phyloP scores from a whole-genome alignment of 2,113 vertebrate species.

The Rhodinocichla rosea region DNA sequence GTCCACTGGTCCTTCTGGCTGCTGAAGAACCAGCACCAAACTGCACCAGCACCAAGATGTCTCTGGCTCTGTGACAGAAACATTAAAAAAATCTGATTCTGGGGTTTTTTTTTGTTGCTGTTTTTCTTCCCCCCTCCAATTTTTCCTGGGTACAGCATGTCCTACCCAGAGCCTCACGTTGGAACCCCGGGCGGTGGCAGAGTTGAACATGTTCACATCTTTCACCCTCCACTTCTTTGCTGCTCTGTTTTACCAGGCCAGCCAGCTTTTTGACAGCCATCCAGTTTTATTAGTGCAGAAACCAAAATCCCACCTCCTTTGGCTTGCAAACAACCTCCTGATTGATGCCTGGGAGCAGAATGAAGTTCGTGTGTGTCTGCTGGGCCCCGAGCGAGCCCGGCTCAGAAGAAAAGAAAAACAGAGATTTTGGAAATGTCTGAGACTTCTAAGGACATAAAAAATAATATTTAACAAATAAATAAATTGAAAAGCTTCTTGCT shows the following conservation, averaged over 20 bases:
- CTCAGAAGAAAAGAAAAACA: not conserved
- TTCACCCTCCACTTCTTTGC: not conserved
- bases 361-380: not conserved
- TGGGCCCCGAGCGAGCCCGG: not conserved
- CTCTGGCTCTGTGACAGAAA: not conserved
- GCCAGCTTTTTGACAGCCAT: conserved; percentile 17
- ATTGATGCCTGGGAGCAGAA: conserved; percentile 35
- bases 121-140: fast-evolving
- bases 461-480: not conserved
- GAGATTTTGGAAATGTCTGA: not conserved
- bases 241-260: not conserved
- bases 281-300: conserved; percentile 30
- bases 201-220: not conserved
- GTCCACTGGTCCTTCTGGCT: fast-evolving
- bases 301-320: conserved; percentile 41
- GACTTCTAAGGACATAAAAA: not conserved
- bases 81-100: not conserved
- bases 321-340: conserved; percentile 4
- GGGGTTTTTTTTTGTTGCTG: fast-evolving
- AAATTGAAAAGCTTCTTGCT: not conserved
- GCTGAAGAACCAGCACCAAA: not conserved
- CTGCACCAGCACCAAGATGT: not conserved
- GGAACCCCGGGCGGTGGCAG: not conserved
- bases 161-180: not conserved
- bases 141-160: not conserved